Percentiles rank a stretch among this genome's conserved stretches.
Conservation (phyloP, 1,140 invertebrate genomes). For the Triops longicaudatus region DNA sequence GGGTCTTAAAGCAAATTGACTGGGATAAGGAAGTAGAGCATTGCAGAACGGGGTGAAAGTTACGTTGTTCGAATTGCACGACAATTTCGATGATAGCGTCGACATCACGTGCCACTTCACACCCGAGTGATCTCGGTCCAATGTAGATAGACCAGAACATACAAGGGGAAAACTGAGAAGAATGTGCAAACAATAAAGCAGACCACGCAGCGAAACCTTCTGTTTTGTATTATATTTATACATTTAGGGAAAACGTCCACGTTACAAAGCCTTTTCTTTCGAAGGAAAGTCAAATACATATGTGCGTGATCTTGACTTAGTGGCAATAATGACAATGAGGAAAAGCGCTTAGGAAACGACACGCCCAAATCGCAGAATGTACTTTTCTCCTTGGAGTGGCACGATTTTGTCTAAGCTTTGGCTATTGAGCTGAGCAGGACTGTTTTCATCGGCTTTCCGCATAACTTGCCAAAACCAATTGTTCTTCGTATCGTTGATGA, state of each 20-base stretch:
- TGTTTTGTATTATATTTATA: not conserved
- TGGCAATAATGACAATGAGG: not conserved
- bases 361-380: constrained; percentile 6
- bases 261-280: not conserved
- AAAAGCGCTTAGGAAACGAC: not conserved
- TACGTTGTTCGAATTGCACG: not conserved
- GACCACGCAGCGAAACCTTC: not conserved
- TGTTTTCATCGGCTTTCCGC: constrained; percentile 19
- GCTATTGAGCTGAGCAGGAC: constrained; percentile 1
- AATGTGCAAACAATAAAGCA: not conserved
- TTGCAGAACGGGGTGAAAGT: not conserved
- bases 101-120: not conserved
- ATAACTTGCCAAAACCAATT: constrained; percentile 26
- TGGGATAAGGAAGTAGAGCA: not conserved
- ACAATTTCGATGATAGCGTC: not conserved
- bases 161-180: not conserved
- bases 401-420: not conserved
- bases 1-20: not conserved
- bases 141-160: not conserved
- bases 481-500: constrained; percentile 25
- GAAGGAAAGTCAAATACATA: not conserved
- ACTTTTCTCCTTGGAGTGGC: not conserved
- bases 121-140: not conserved
- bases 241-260: not conserved
- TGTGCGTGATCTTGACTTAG: not conserved